phyloP scores from a whole-genome alignment of 2,888 invertebrate species.

The Thumatha senex region DNA sequence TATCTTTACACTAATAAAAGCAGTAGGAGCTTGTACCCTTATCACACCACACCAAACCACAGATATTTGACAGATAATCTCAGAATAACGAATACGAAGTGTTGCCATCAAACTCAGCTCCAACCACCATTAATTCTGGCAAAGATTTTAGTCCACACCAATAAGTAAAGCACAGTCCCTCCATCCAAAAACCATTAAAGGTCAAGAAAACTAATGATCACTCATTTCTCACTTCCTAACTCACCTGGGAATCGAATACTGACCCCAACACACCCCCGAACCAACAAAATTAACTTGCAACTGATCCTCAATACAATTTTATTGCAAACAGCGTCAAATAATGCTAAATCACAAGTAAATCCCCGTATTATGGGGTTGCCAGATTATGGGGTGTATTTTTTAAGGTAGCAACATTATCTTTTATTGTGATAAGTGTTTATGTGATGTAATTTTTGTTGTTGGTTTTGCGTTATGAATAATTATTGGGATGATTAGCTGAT shows the following conservation, averaged over 20 bases:
- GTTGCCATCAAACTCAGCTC: neutral
- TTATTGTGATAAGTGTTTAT: slow-evolving; percentile 72
- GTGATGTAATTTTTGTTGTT: slow-evolving; percentile 33
- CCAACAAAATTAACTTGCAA: slow-evolving; percentile 60
- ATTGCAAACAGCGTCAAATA: slow-evolving; percentile 71
- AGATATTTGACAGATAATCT: no score
- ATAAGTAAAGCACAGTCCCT: slow-evolving; percentile 14
- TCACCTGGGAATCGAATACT: slow-evolving; percentile 56
- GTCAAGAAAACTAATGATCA: slow-evolving; percentile 35
- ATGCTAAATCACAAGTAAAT: slow-evolving; percentile 73
- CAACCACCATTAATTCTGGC: slow-evolving; percentile 4
- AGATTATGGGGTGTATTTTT: slow-evolving; percentile 52
- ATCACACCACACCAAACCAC: no score
- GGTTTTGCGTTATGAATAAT: slow-evolving; percentile 32
- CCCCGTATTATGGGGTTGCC: slow-evolving; percentile 57
- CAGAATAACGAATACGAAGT: neutral
- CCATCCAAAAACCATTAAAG: slow-evolving; percentile 12
- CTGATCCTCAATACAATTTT: slow-evolving; percentile 71
- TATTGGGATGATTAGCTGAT: slow-evolving; percentile 13
- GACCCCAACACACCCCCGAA: slow-evolving; percentile 42
- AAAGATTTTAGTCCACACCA: slow-evolving; percentile 7
- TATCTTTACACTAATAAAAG: no score
- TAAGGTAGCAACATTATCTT: slow-evolving; percentile 59
- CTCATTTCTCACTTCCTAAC: slow-evolving; percentile 35
- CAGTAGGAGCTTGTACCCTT: no score